Base-by-base conservation (phyloP, 2,113 vertebrate genomes). In the Anthoscopus minutus region DNA sequence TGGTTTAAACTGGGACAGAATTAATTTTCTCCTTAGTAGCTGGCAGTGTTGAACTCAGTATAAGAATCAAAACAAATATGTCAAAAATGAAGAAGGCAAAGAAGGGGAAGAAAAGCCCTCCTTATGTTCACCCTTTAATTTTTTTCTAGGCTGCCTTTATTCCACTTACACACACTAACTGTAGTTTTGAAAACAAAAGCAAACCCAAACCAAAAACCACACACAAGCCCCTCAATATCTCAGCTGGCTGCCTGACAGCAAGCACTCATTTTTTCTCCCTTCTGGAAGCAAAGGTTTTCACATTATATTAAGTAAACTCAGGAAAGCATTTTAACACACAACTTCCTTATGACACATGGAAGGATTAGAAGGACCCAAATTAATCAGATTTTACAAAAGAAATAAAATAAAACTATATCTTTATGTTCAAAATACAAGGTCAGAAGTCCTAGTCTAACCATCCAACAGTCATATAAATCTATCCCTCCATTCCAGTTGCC, bases 21-120 rank as follows among this genome's bases (percentile, higher is more conserved):
- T 44, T 16, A 33, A 16, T 72, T 50, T 79, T 35, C 21, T 80
- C 21, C 58, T 37, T 20, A 37, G 33, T 9, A 80, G 31, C 31
- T 65, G 31, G 21, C 6, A 37, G 22, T 37, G 25, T 37, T 80
- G 64, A n/a, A 72, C 57, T 65, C 58, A 57, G 31, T 48, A 42
- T 31, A 10, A 65, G 8, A 88, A 65, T 64, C 37, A 38, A 73
- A 57, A 21, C 7, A 81, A 58, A 45, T 58, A n/a, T 37, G 9
- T 66, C 35, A 88, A 73, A 91, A 88, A 37, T 10, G 1, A 83
- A 83, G 81, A 93, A 78, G 6, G 5, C 10, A 70, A 69, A 50
- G 21, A 35, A 65, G 8, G 3, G 3, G 17, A 3, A 21, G 31
- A 28, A 58, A 37, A 1, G 0, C 2, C 7, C 8, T 48, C 44